Evolutionary conservation across 2,888 invertebrate species (phyloP).

Genomic region (Caenorhabditis sinica): DNA sequence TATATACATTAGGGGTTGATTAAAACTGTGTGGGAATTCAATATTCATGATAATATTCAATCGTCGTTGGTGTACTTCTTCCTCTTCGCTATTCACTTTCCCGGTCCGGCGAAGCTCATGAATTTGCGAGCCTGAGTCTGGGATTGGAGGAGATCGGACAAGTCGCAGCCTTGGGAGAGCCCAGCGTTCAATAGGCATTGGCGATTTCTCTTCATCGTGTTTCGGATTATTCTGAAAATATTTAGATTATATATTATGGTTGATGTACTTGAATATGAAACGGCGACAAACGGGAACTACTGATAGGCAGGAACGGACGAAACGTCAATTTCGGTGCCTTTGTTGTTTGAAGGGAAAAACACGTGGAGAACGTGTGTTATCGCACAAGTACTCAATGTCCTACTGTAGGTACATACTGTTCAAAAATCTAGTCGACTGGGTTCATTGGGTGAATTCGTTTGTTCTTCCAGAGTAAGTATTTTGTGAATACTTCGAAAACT

Average conservation of each 20-base stretch:
- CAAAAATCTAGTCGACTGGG: conserved; percentile 5
- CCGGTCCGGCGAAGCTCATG: conserved; percentile 81
- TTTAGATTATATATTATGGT: background rate
- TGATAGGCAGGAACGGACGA: background rate
- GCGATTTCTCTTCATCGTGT: conserved; percentile 74
- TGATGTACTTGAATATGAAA: background rate
- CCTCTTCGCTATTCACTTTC: conserved; percentile 47
- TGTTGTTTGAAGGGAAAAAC: background rate
- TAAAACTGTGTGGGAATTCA: conserved; percentile 19
- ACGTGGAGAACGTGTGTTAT: conserved; percentile 20
- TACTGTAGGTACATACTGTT: conserved; percentile 13
- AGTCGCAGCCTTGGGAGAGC: conserved; percentile 80
- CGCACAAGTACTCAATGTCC: conserved; percentile 5
- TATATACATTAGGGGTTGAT: conserved; percentile 27
- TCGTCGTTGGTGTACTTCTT: background rate
- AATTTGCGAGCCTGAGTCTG: conserved; percentile 78
- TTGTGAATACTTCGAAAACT: no score
- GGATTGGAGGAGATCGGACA: conserved; percentile 77
- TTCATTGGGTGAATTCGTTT: no score
- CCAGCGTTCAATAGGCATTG: conserved; percentile 81
- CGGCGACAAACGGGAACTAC: background rate
- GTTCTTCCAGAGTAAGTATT: no score
- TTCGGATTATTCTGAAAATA: conserved; percentile 53
- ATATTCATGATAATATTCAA: background rate
- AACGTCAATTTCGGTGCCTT: conserved; percentile 14